Conservation (phyloP, 2,113 vertebrate species). For the Myrmecobius fasciatus region DNA sequence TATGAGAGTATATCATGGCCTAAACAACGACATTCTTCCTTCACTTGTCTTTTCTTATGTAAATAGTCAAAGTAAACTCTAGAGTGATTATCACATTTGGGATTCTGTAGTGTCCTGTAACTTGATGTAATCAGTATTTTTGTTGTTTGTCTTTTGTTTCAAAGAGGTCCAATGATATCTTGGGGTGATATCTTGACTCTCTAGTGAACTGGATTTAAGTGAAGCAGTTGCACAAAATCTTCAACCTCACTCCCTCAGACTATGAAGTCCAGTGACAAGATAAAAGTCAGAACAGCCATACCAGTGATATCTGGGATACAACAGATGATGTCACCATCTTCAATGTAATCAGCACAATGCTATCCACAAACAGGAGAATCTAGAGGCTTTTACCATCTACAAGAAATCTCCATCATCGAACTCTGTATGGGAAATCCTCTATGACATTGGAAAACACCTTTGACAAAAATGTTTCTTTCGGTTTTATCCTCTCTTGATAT, state of each 20-base stretch:
- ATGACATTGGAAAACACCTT: background rate
- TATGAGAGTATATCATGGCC: background rate
- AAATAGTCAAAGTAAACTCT: background rate
- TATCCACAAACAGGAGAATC: background rate
- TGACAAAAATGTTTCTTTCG: background rate
- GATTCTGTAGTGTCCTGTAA: background rate
- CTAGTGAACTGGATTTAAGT: background rate
- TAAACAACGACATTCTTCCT: background rate
- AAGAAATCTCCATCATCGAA: background rate
- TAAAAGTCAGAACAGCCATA: background rate
- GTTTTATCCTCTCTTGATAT: background rate
- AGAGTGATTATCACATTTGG: background rate
- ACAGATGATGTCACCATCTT: background rate
- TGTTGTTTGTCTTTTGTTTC: background rate
- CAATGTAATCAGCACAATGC: background rate
- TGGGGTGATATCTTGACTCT: background rate
- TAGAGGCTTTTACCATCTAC: background rate
- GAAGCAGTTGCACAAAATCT: background rate
- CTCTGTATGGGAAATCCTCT: background rate
- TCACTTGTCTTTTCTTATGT: background rate
- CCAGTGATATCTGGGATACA: background rate
- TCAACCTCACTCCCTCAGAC: background rate
- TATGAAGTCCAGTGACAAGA: background rate
- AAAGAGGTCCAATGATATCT: background rate
- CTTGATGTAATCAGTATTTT: background rate